phyloP scores from a whole-genome alignment of 2,797 vertebrate species.

The Phylloscopus collybita region DNA sequence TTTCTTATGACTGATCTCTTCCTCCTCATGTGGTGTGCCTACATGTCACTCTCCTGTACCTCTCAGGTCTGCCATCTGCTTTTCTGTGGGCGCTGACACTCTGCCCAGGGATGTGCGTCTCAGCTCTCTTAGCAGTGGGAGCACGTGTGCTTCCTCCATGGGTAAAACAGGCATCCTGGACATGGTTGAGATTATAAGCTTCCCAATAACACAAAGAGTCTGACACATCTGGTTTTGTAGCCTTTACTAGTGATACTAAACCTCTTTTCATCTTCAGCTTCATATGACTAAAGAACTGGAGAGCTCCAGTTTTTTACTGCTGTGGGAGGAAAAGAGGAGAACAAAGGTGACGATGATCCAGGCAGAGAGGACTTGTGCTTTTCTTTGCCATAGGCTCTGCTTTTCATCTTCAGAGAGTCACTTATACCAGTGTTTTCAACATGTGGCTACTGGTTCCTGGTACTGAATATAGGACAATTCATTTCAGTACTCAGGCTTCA shows the following conservation, averaged over 20 bases:
- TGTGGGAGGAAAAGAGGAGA: background rate
- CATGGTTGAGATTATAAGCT: fast-evolving
- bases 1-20: background rate
- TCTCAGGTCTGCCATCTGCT: background rate
- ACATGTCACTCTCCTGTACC: background rate
- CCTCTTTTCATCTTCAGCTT: background rate
- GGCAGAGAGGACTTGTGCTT: background rate
- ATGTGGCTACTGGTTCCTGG: background rate
- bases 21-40: background rate
- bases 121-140: background rate
- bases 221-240: background rate
- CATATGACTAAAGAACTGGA: background rate
- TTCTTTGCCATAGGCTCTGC: background rate
- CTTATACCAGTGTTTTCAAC: background rate
- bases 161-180: background rate
- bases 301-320: background rate
- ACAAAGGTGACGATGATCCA: background rate
- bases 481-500: background rate
- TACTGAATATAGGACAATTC: background rate
- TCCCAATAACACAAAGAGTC: background rate
- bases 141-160: fast-evolving
- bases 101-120: fast-evolving
- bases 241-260: background rate
- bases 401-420: constrained; percentile 16
- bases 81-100: background rate